phyloP scores from a whole-genome alignment of 2,113 vertebrate species.

The Strix uralensis region DNA sequence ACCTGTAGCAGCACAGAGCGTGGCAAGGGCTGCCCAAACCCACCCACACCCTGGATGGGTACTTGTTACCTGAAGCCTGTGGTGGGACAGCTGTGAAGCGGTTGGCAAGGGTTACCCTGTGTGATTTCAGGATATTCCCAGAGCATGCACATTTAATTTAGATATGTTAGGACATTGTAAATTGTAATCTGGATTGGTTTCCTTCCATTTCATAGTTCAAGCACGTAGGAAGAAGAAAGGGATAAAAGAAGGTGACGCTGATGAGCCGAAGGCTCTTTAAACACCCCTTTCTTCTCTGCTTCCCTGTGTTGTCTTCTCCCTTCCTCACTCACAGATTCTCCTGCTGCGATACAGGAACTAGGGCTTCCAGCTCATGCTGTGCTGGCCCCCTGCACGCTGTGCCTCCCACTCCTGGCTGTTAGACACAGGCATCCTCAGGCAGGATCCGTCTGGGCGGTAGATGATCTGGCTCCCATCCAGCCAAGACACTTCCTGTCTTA shows the following conservation, averaged over 20 bases:
- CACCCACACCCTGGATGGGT: not conserved
- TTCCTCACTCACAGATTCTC: not conserved
- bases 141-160: not conserved
- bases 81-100: not conserved
- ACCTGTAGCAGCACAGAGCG: not conserved
- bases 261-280: not conserved
- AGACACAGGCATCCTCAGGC: not conserved
- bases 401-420: slow-evolving; percentile 8
- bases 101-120: not conserved
- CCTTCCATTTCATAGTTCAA: not conserved
- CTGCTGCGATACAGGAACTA: not conserved
- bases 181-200: not conserved
- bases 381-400: not conserved
- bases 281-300: not conserved
- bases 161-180: not conserved
- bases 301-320: not conserved
- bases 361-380: slow-evolving; percentile 21
- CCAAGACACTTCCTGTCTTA: not conserved
- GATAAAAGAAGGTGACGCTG: not conserved
- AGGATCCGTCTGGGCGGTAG: not conserved
- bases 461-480: not conserved
- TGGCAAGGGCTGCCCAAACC: not conserved
- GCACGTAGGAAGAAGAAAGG: not conserved
- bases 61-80: not conserved
- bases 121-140: not conserved